phyloP scores from a whole-genome alignment of 2,888 invertebrate genomes.

The Byasa hedistus region DNA sequence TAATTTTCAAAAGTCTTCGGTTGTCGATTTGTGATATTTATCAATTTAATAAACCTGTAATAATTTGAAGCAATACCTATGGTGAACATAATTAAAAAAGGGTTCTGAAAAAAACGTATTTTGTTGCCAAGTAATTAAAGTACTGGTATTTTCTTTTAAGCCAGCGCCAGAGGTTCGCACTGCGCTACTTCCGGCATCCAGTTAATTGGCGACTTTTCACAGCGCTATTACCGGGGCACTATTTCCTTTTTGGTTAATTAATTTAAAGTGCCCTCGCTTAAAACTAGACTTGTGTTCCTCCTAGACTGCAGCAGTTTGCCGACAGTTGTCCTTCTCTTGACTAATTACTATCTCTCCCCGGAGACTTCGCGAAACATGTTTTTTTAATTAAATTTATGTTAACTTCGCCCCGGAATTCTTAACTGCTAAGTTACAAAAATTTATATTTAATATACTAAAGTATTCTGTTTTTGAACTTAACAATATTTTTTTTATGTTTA shows the following conservation, averaged over 20 bases:
- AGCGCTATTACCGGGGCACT: slow-evolving; percentile 38
- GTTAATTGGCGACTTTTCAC: slow-evolving; percentile 49
- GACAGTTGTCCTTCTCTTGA: slow-evolving; percentile 24
- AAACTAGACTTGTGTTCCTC: slow-evolving; percentile 30
- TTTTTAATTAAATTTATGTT: slow-evolving; percentile 12
- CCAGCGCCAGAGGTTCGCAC: slow-evolving; percentile 2
- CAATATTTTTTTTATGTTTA: too few relatives aligned
- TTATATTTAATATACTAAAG: background rate
- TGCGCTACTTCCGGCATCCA: slow-evolving; percentile 31
- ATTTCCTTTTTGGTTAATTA: slow-evolving; percentile 44
- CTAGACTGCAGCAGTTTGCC: slow-evolving; percentile 22
- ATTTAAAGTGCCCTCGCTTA: slow-evolving; percentile 39
- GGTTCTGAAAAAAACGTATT: background rate
- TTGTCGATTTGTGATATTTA: too few relatives aligned
- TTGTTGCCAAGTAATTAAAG: slow-evolving; percentile 19
- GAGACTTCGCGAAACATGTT: background rate
- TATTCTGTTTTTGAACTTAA: background rate
- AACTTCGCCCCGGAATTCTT: background rate
- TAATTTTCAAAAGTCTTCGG: too few relatives aligned
- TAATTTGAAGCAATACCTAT: background rate
- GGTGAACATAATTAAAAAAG: background rate
- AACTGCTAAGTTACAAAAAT: background rate
- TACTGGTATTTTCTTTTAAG: slow-evolving; percentile 28
- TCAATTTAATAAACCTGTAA: too few relatives aligned
- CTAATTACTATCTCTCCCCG: slow-evolving; percentile 23